Evolutionary conservation across 2,888 invertebrate species (phyloP), one percentile per base, ranked within the genome.

Genomic region (Argyresthia albistria): DNA sequence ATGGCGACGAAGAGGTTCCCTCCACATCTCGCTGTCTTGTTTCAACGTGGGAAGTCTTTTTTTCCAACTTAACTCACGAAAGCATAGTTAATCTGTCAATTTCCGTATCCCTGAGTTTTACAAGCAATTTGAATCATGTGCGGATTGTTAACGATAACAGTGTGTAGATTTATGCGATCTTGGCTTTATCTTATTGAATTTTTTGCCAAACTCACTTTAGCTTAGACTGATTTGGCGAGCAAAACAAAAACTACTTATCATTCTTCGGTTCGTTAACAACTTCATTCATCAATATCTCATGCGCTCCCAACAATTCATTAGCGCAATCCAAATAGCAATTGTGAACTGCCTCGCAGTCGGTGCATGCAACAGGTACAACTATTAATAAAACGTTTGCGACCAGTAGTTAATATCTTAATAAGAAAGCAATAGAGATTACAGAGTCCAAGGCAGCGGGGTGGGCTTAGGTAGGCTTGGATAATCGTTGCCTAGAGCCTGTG

Each of bases 361-460:
- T 15, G 8, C 48, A 15, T 11, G 25, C 12, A 43, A 42, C 50
- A 25, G 60, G 56, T 57, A 51, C 56, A 57, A 60, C 69, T 59
- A 78, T 80, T 77, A 82, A 78, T 72, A 76, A 63, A 60, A 62
- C 75, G 69, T 80, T 79, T 74, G 76, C 68, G 64, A 65, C 67
- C 67, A 61, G 76, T 76, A 78, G 80, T 81, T 82, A 82, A 83
- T 76, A 73, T 83, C 83, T 81, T 83, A 84, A 83, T 86, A 83
- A 76, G 78, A 80, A 81, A 73, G 74, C 75, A 77, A 79, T 80
- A 76, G 72, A 74, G 76, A 78, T 79, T 80, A 77, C 66, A 64
- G 65, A 65, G 65, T 25, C 25, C 65, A 59, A 54, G 65, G 62
- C 65, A 60, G 25, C 58, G 59, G 70, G 77, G 80, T 77, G 78